Conservation (phyloP, 2,888 invertebrate species). For the Orgyia antiqua region DNA sequence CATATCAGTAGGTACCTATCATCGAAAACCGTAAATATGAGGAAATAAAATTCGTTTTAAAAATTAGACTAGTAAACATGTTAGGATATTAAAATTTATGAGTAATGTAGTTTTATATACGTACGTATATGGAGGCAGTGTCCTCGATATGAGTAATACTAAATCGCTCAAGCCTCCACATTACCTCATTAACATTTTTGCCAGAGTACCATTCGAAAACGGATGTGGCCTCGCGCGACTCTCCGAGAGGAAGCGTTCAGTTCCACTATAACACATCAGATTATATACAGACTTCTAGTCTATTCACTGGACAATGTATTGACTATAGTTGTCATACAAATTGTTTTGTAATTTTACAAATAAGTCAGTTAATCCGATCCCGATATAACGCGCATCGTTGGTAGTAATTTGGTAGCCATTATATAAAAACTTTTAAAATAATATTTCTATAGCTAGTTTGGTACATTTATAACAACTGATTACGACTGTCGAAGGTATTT, state of each 20-base stretch:
- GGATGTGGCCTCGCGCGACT: constrained; percentile 32
- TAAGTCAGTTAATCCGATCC: no score
- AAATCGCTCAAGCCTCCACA: constrained; percentile 34
- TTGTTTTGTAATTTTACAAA: no score
- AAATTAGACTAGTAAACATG: constrained; percentile 1
- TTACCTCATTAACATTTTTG: constrained; percentile 39
- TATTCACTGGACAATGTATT: no score
- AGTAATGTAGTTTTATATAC: constrained; percentile 10
- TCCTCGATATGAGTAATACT: constrained; percentile 30
- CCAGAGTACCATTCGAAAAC: constrained; percentile 29
- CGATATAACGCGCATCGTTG: no score
- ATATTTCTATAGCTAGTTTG: no score
- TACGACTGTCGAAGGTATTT: no score
- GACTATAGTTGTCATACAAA: no score
- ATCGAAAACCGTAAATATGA: no score
- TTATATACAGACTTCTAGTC: no score
- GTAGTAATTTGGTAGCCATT: no score
- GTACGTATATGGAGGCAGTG: constrained; percentile 10
- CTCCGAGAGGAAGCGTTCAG: constrained; percentile 25
- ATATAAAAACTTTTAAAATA: no score
- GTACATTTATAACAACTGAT: no score
- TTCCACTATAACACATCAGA: neutral
- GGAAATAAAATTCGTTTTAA: constrained; percentile 7
- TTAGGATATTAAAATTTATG: constrained; percentile 4
- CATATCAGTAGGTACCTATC: constrained; percentile 3